phyloP scores from a whole-genome alignment of 2,797 vertebrate species.

The Apodemus agrarius region DNA sequence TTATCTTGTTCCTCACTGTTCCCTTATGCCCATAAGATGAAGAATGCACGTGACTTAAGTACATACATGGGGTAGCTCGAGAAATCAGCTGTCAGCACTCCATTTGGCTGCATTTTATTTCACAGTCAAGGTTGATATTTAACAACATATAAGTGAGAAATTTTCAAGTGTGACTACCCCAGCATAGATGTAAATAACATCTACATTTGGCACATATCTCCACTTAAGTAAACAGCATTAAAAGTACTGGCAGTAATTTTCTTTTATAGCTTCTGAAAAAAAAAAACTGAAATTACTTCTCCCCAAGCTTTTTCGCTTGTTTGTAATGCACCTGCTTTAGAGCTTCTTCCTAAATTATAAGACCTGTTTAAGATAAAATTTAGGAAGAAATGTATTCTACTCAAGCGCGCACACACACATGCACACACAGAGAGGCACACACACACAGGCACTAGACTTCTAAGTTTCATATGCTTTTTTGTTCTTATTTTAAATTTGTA shows the following conservation, averaged over 20 bases:
- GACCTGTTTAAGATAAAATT: slow-evolving; percentile 25
- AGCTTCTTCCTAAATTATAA: slow-evolving; percentile 41
- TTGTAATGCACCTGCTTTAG: slow-evolving; percentile 16
- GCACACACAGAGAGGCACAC: neutral
- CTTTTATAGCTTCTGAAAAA: slow-evolving; percentile 60
- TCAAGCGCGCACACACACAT: neutral
- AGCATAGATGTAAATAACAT: neutral
- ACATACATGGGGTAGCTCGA: neutral
- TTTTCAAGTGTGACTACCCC: slow-evolving; percentile 3
- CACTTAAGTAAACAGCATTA: neutral
- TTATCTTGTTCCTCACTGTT: neutral
- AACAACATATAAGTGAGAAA: slow-evolving; percentile 55
- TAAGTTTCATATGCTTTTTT: neutral
- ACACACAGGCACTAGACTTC: neutral
- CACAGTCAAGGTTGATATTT: neutral
- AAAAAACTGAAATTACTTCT: slow-evolving; percentile 64
- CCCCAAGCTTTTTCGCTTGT: slow-evolving; percentile 60
- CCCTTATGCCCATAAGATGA: slow-evolving; percentile 18
- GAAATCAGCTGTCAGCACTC: neutral
- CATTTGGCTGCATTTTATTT: neutral
- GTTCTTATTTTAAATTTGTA: slow-evolving; percentile 51
- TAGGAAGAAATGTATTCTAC: slow-evolving; percentile 37
- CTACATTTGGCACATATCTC: neutral
- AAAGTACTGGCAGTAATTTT: slow-evolving; percentile 61
- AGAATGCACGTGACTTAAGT: neutral